Evolutionary conservation across 2,888 invertebrate genomes (phyloP), one percentile per base, ranked within the genome.

Genomic region (Gymnoscelis rufifasciata): DNA sequence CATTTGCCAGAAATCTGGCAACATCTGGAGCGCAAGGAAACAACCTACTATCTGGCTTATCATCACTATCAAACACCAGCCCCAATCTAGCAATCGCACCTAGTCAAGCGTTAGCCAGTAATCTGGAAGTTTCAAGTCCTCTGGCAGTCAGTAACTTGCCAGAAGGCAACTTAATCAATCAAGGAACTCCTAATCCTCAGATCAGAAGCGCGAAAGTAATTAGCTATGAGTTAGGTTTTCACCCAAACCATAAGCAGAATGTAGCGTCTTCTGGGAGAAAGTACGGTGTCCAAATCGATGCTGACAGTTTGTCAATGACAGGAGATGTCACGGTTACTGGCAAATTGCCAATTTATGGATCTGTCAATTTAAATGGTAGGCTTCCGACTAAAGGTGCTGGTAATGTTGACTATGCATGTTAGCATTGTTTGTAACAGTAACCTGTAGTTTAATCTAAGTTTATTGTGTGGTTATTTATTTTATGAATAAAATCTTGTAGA

Each of bases 311-410:
- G 7, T 64, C 80, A 60, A 69, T 82, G 0, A 64, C 61, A n/a
- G 83, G 83, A 0, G 56, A 59, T 1, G 71, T 83, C 0, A 60
- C 66, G 2, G 74, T 83, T 0, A 64, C 58, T 54, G 83, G 83
- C 0, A 68, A 60, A 26, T 62, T 82, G 60, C 83, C 83, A 7
- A 64, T 83, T 10, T 66, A 63, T 42, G 75, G 77, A 7, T 61
- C 71, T 2, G 78, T 82, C 0, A 56, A 62, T 1, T 36, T 83
- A 0, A 73, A 69, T 44, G 83, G 81, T 0, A 64, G 66, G 19
- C 33, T 83, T 28, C 77, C 77, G 1, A 67, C 71, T 0, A 70
- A 69, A 47, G 83, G 83, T 1, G 49, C 45, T 1, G 78, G 70
- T 0, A 40, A 67, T 7, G 78, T 78, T 0, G 71, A 63, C 27